Conservation (phyloP, 2,113 vertebrate species). For the Gavialis gangeticus region DNA sequence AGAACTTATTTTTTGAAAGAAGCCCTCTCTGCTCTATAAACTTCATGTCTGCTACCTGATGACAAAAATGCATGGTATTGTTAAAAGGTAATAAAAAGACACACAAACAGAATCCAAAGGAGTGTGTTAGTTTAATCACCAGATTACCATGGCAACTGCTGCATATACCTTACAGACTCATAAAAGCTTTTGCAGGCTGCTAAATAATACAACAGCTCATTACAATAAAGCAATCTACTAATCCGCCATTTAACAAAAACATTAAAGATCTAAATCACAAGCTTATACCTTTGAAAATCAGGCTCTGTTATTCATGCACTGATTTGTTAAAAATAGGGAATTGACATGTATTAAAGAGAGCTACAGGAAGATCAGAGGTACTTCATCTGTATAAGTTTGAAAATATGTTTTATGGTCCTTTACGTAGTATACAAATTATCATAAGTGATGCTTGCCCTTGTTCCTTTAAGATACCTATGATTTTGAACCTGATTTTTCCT, state of each 20-base stretch:
- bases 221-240: background rate
- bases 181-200: background rate
- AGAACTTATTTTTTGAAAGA: background rate
- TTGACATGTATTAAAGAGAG: background rate
- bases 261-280: background rate
- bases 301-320: background rate
- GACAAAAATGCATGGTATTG: background rate
- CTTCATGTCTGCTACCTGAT: background rate
- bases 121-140: background rate
- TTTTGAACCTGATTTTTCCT: conserved; percentile 5
- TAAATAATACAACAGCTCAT: conserved; percentile 23
- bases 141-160: conserved; percentile 25
- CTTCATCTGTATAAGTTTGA: background rate
- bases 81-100: conserved; percentile 3
- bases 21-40: background rate
- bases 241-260: background rate
- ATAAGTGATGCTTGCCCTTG: background rate
- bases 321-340: background rate
- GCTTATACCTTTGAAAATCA: background rate
- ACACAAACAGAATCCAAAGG: background rate
- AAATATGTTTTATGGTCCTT: background rate
- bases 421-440: background rate
- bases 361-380: background rate
- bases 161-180: background rate
- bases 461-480: background rate